phyloP scores from a whole-genome alignment of 2,113 vertebrate species.

The Pristiophorus japonicus region DNA sequence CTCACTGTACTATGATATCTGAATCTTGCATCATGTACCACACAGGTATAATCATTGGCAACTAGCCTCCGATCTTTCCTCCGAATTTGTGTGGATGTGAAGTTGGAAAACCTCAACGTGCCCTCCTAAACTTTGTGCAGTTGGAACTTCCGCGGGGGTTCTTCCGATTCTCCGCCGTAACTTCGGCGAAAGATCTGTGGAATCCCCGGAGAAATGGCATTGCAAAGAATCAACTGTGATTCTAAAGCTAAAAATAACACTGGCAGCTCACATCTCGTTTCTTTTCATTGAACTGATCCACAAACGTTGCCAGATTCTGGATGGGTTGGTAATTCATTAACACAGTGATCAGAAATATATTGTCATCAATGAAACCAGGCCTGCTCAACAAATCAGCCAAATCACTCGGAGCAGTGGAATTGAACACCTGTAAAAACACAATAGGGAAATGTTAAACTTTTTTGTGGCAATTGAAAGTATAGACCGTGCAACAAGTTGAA shows the following conservation, averaged over 20 bases:
- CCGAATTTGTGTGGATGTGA: no score
- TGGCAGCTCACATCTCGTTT: background rate
- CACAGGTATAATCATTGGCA: background rate
- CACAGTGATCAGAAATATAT: background rate
- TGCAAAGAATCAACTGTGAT: background rate
- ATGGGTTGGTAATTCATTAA: slow-evolving; percentile 29
- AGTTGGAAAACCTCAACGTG: background rate
- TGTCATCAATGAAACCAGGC: slow-evolving; percentile 18
- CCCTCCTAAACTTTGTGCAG: background rate
- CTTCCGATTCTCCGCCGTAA: background rate
- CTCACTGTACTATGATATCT: background rate
- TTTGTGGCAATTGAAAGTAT: background rate
- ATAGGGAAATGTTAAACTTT: background rate
- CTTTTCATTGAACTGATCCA: slow-evolving; percentile 38
- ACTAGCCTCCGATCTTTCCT: background rate
- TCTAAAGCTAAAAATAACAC: background rate
- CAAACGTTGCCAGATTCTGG: slow-evolving; percentile 30
- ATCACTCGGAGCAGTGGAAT: slow-evolving; percentile 19
- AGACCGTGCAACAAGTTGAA: background rate
- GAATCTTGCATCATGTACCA: background rate
- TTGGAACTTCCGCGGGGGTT: background rate
- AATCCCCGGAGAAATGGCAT: background rate
- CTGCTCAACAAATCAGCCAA: slow-evolving; percentile 34
- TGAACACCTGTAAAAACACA: slow-evolving; percentile 35
- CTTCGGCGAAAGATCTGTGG: background rate